phyloP scores from a whole-genome alignment of 1,140 invertebrate genomes.

The Plectus sambesii region DNA sequence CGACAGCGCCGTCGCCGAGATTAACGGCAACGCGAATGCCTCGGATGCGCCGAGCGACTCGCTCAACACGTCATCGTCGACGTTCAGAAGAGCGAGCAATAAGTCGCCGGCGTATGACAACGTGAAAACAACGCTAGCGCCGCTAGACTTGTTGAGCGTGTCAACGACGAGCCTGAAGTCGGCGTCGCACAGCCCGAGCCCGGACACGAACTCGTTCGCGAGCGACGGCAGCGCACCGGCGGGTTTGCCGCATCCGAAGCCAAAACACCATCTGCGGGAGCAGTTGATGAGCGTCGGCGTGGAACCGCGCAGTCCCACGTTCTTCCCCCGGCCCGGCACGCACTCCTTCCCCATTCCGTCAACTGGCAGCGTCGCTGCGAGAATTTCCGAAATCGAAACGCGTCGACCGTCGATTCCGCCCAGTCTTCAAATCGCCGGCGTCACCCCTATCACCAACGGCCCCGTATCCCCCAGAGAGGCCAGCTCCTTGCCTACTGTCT shows the following conservation, averaged over 20 bases:
- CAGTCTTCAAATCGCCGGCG: constrained; percentile 22
- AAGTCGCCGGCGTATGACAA: no score
- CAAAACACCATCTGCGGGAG: constrained; percentile 32
- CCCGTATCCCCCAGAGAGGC: no score
- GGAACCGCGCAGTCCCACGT: constrained; percentile 6
- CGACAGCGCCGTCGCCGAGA: constrained; percentile 24
- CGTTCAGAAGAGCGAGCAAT: no score
- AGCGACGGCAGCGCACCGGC: constrained; percentile 23
- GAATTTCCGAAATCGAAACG: constrained; percentile 32
- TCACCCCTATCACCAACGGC: constrained; percentile 20
- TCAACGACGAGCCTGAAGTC: constrained; percentile 13
- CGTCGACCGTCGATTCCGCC: constrained; percentile 27
- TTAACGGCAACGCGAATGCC: constrained; percentile 11
- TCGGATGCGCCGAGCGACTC: no score
- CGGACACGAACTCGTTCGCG: constrained; percentile 22
- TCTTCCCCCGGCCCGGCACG: constrained; percentile 11
- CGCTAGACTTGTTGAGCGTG: no score
- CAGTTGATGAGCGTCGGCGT: constrained; percentile 30
- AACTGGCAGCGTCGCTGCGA: constrained; percentile 28
- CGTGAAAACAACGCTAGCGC: no score
- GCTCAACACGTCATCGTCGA: no score
- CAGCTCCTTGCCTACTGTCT: constrained; percentile 32
- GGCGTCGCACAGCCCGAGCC: constrained; percentile 20
- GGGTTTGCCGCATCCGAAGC: constrained; percentile 30
- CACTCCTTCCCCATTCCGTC: constrained; percentile 24